phyloP scores from a whole-genome alignment of 2,888 invertebrate genomes.

The Odontomyia ornata region DNA sequence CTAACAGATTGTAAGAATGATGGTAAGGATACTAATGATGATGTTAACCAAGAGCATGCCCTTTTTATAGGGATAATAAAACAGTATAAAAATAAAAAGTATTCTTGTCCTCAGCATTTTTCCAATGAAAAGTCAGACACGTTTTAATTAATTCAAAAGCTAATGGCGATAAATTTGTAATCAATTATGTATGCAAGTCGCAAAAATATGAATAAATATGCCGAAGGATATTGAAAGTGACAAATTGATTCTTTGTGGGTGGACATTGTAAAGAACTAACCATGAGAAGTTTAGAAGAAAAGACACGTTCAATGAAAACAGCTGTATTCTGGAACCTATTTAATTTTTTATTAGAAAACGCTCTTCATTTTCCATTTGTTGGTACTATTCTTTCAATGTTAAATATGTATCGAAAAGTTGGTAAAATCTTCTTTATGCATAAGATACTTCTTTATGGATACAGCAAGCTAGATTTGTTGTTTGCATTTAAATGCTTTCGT shows the following conservation, averaged over 20 bases:
- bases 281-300: too few relatives aligned
- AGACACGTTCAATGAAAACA: too few relatives aligned
- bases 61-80: neutral
- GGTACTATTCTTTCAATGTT: too few relatives aligned
- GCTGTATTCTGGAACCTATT: too few relatives aligned
- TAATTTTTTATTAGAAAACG: too few relatives aligned
- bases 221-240: neutral
- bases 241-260: neutral
- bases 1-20: neutral
- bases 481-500: too few relatives aligned
- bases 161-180: neutral
- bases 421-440: too few relatives aligned
- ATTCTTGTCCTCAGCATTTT: too few relatives aligned
- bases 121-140: neutral
- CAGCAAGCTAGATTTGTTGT: too few relatives aligned
- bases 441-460: too few relatives aligned
- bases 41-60: neutral
- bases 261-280: neutral
- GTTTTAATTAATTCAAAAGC: constrained; percentile 6
- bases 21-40: neutral
- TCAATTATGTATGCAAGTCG: neutral
- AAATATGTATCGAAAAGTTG: too few relatives aligned
- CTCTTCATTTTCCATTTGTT: too few relatives aligned
- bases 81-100: neutral
- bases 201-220: neutral